phyloP scores from a whole-genome alignment of 2,797 vertebrate species.

The Chelon labrosus region DNA sequence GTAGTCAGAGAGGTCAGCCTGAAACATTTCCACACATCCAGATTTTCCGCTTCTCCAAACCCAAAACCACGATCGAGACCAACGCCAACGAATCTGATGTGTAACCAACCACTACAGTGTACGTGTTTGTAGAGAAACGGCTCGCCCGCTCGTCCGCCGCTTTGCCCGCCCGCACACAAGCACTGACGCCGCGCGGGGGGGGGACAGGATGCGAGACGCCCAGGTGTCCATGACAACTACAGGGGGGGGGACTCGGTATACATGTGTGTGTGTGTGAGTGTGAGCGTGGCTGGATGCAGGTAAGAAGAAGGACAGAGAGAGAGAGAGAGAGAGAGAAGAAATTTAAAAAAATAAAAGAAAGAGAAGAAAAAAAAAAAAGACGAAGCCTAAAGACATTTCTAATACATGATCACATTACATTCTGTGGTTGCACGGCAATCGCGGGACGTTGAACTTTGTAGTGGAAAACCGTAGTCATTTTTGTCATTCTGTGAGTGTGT shows the following conservation, averaged over 20 bases:
- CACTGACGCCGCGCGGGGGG: conserved; percentile 12
- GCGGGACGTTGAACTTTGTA: conserved; percentile 67
- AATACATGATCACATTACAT: conserved; percentile 73
- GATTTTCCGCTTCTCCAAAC: conserved; percentile 5
- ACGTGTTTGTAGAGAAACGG: not conserved
- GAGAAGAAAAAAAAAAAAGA: conserved; percentile 34
- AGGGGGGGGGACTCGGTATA: conserved; percentile 41
- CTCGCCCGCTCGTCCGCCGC: not conserved
- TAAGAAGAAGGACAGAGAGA: conserved; percentile 24
- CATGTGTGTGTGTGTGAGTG: conserved; percentile 45
- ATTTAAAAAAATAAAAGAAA: conserved; percentile 41
- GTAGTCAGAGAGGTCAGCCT: not conserved
- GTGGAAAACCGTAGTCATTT: conserved; percentile 72
- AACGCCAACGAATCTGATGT: not conserved
- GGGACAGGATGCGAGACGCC: conserved; percentile 55
- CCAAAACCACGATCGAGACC: not conserved
- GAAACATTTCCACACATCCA: not conserved
- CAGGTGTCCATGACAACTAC: conserved; percentile 70
- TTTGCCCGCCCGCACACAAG: conserved; percentile 8
- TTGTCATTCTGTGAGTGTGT: conserved; percentile 72
- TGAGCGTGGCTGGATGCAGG: conserved; percentile 40
- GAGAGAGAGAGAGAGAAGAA: not conserved
- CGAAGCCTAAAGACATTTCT: conserved; percentile 74
- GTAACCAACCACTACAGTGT: conserved; percentile 25
- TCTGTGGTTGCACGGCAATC: conserved; percentile 61